These are phyloP conservation scores for Hemichromis elongatus DNA, from an alignment of 2,113 vertebrate genomes.

Conservation along the genomic window DNA sequence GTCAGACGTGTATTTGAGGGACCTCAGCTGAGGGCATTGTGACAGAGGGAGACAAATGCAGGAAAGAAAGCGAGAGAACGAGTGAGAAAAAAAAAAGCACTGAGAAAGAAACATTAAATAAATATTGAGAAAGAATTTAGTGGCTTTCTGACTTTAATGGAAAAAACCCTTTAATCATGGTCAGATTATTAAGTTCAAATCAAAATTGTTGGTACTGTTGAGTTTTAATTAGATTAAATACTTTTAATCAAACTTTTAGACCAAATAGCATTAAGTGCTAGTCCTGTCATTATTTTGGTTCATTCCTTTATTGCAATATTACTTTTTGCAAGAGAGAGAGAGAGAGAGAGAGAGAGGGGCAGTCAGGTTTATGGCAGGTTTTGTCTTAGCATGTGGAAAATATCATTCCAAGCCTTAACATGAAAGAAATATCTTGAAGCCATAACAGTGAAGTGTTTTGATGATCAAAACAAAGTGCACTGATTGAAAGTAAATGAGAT, in stretches of 20 bases:
- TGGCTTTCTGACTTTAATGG: slow-evolving; percentile 5
- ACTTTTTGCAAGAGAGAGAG: too few relatives aligned
- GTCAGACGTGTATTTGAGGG: slow-evolving; percentile 32
- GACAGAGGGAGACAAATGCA: not conserved
- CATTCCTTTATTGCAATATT: not conserved
- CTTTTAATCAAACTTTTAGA: not conserved
- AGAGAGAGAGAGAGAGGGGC: accelerated
- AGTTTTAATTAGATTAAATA: not conserved
- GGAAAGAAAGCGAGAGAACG: not conserved
- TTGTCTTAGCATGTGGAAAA: not conserved
- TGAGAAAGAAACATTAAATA: not conserved
- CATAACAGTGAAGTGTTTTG: not conserved
- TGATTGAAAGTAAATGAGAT: not conserved
- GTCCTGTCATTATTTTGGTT: not conserved
- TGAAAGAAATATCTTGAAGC: not conserved
- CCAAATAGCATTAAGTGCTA: not conserved
- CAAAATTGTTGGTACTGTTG: not conserved
- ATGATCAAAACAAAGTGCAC: not conserved
- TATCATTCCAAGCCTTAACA: not conserved
- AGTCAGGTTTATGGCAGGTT: accelerated
- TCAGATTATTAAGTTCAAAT: slow-evolving; percentile 27
- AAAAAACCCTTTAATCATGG: slow-evolving; percentile 5
- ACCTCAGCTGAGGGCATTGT: slow-evolving; percentile 16
- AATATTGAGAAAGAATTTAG: not conserved
- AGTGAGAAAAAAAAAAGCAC: not conserved